Conservation (phyloP, 2,113 vertebrate genomes). For the Pygoscelis adeliae region DNA sequence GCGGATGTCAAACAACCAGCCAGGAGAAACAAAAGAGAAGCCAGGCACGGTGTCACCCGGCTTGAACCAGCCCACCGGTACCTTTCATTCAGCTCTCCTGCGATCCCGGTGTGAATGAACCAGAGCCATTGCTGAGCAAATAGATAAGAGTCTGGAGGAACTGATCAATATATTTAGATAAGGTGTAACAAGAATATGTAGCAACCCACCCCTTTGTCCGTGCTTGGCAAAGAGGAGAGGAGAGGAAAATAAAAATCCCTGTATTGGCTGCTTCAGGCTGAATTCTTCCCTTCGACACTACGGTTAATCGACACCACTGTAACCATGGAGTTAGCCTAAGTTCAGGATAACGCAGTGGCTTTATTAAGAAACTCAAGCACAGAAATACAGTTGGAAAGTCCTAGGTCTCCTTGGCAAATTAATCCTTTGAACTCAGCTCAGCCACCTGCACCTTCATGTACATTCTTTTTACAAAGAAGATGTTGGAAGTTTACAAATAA, state of each 20-base stretch:
- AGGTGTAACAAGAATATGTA: constrained; percentile 38
- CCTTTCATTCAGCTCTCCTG: constrained; percentile 18
- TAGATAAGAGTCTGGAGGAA: constrained; percentile 44
- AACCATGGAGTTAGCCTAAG: constrained; percentile 23
- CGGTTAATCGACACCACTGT: neutral
- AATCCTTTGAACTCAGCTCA: constrained; percentile 24
- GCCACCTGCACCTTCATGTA: neutral
- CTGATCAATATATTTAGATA: constrained; percentile 62
- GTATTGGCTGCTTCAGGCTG: neutral
- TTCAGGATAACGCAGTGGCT: constrained; percentile 15
- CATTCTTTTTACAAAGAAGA: neutral
- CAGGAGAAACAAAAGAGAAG: constrained; percentile 51
- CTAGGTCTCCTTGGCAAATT: neutral
- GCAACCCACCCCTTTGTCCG: constrained; percentile 20
- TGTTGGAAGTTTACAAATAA: constrained; percentile 36
- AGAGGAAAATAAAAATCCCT: constrained; percentile 4
- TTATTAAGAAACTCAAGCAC: constrained; percentile 12
- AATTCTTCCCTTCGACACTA: constrained; percentile 18
- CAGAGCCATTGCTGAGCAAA: constrained; percentile 21
- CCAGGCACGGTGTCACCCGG: neutral
- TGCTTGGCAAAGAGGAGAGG: neutral
- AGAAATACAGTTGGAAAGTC: constrained; percentile 28
- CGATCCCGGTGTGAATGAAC: constrained; percentile 19
- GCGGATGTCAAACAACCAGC: constrained; percentile 22
- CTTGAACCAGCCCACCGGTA: neutral